phyloP scores from a whole-genome alignment of 2,797 vertebrate species.

The Pantherophis alleghaniensis region DNA sequence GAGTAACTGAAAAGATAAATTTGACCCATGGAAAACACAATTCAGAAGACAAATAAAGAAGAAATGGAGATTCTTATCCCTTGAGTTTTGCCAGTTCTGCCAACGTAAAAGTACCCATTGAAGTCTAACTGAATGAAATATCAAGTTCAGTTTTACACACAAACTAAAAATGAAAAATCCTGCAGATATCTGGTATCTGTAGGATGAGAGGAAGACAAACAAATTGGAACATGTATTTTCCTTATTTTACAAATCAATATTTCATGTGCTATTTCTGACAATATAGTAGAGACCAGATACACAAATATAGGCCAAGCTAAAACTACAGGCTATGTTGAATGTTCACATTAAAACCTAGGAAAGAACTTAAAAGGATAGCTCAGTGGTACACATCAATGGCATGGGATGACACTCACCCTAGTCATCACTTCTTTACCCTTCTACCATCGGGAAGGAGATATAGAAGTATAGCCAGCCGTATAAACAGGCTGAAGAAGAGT shows the following conservation, averaged over 20 bases:
- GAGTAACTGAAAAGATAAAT: slow-evolving; percentile 49
- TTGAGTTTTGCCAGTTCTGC: not conserved
- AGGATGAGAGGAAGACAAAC: slow-evolving; percentile 38
- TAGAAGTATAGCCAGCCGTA: no score
- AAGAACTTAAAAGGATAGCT: not conserved
- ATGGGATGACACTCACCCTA: not conserved
- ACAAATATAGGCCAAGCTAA: not conserved
- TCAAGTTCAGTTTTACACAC: not conserved
- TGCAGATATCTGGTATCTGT: slow-evolving; percentile 30
- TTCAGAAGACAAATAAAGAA: not conserved
- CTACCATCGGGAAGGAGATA: no score
- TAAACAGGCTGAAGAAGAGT: no score
- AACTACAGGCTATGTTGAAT: not conserved
- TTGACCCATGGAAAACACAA: slow-evolving; percentile 13
- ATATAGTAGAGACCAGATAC: not conserved
- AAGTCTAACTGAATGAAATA: not conserved
- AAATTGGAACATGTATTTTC: not conserved
- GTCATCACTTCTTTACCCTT: no score
- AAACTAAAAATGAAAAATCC: slow-evolving; percentile 12
- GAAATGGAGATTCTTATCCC: not conserved
- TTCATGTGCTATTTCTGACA: not conserved
- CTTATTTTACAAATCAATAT: slow-evolving; percentile 31
- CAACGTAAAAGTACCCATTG: not conserved
- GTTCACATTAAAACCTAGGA: not conserved
- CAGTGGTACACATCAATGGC: not conserved